Evolutionary conservation across 2,797 vertebrate species (phyloP), one percentile per base, ranked within the genome.

Genomic region (Arnoldichthys spilopterus): DNA sequence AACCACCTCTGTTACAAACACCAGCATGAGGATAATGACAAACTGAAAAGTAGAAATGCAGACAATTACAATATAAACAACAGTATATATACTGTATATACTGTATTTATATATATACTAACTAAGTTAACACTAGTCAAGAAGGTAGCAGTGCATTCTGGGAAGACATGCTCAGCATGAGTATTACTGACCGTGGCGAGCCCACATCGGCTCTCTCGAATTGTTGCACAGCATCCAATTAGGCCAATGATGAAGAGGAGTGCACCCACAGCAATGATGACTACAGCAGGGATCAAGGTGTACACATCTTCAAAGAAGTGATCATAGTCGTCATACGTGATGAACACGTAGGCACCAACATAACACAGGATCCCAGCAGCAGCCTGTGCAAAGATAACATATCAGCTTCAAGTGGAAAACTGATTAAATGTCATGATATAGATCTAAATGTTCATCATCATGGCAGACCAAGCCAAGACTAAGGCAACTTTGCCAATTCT

Each of bases 291-390:
- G 82, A 99, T 96, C 58, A 99, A 89, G 0, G 97, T 98, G 86
- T 99, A 99, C 74, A 98, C 94, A 0, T 99, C 97, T 85, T 98
- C 95, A 72, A 99, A 98, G 93, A 99, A 99, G 86, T 99, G 97
- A 79, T 98, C 96, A 0, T 98, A 99, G 90, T 99, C 97, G 1
- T 99, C 98, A 0, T 99, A 99, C 0, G 97, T 99, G 93, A 99
- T 98, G 79, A 99, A 99, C 86, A 99, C 97, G n/a, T 98, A 98
- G 78, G 98, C 97, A 70, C 97, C 98, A 26, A 99, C 96, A 5
- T 99, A 99, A 90, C 97, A 98, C 71, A 99, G 88, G 73, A 99
- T 99, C 62, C 98, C 98, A 69, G 97, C 97, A 32, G 97, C 98
- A 47, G 97, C 98, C 98, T 99, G 71, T 5, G 82, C 53, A 87